Conservation (phyloP, 2,888 invertebrate species). For the Nomada fucata region DNA sequence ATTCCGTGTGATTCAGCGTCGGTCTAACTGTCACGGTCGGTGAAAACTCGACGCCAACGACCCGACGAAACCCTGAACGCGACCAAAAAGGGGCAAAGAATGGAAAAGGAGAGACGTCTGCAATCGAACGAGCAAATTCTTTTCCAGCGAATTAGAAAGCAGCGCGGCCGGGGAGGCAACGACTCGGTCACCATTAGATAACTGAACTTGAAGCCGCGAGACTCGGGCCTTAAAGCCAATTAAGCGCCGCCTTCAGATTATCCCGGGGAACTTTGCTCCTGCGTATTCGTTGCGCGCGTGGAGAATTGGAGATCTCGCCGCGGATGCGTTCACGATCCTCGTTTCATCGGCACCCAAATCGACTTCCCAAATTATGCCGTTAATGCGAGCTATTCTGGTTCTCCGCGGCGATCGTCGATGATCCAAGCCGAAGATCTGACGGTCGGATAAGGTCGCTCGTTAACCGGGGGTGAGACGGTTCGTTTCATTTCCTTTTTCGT, state of each 20-base stretch:
- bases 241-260: conserved; percentile 27
- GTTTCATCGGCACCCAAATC: conserved; percentile 10
- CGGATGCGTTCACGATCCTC: neutral
- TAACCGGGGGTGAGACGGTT: conserved; percentile 17
- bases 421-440: conserved; percentile 14
- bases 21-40: neutral
- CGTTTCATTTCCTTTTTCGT: neutral
- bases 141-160: conserved; percentile 50
- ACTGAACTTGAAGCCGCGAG: conserved; percentile 43
- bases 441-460: conserved; percentile 41
- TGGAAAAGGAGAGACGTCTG: conserved; percentile 3
- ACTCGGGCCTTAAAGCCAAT: conserved; percentile 28
- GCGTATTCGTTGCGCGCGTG: neutral
- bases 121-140: conserved; percentile 36
- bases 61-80: neutral
- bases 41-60: conserved; percentile 26
- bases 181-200: conserved; percentile 32
- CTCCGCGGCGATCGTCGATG: conserved; percentile 32
- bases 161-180: conserved; percentile 6
- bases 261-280: neutral
- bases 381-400: conserved; percentile 47
- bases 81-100: conserved; percentile 17
- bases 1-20: no score
- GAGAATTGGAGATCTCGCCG: neutral
- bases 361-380: conserved; percentile 50